Base-by-base conservation (phyloP, 1,140 invertebrate species). In the Drosophila varians region DNA sequence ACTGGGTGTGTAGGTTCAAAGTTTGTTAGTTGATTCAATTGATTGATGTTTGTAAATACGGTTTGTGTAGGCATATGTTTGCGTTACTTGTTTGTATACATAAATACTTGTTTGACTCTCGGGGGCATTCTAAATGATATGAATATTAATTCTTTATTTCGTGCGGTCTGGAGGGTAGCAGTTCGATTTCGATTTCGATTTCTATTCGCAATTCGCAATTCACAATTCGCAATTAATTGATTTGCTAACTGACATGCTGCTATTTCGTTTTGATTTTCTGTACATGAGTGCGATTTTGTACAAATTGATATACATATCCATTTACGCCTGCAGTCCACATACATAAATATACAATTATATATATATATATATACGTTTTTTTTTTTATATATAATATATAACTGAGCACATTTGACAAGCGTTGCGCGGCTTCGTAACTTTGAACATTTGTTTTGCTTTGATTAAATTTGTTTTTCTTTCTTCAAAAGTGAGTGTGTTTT, bases 31-130 rank as follows among this genome's bases (percentile, higher is more conserved):
- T 74, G 56, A 56, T 58, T 74, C 68, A 61, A 73, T 86, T 80
- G 57, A 86, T 86, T 68, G 80, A 55, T 69, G 58, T 55, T 54
- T 73, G 79, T 78, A 83, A 74, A 74, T 78, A 75, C 47, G 54
- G 21, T 43, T 60, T 18, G 14, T 61, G 40, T 72, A 46, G 65
- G 79, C 77, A 68, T 70, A 64, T 70, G 77, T 69, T 71, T 74
- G 51, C 51, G 40, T 55, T 53, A 34, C 31, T 47, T 49, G 54
- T 53, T 53, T 84, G 57, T 86, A 79, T 75, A 84, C 60, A 79
- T 84, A 79, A 76, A 84, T 79, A 84, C 61, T 75, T 62, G 61
- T 78, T 72, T 71, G 71, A 65, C 61, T 66, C 54, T 58, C 54
- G 75, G 75, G 54, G 56, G 58, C 49, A 36, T 68, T 73, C 74